Evolutionary conservation across 2,888 invertebrate species (phyloP), one percentile per base, ranked within the genome.

Genomic region (Ophion costatus): DNA sequence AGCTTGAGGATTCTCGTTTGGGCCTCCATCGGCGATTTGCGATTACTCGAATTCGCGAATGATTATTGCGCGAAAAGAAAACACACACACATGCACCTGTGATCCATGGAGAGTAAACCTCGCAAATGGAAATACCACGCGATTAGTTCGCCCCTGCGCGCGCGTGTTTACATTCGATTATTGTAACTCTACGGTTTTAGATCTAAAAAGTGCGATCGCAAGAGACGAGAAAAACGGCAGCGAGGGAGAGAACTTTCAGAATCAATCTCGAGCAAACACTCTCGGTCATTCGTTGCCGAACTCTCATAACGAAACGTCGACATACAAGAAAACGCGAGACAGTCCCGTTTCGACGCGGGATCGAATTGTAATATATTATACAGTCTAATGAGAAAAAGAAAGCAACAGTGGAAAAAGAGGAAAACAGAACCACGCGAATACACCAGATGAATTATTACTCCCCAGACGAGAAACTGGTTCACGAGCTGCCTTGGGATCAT

Each of bases 351-450:
- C 33, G 42, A 56, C 6, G 22, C 80, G 85, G 80, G 67, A 80
- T 77, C 80, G 80, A 86, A 87, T 87, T 87, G 87, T 86, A 86
- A 87, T 87, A 87, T 87, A 87, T 84, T 87, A 87, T 86, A 87
- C 86, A 87, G 87, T 86, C 83, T 71, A 80, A 82, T 76, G 45
- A 86, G 80, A 77, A 79, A 73, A 79, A 59, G 71, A 76, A 64
- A 80, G 20, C 20, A 63, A 63, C 20, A 75, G 75, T 78, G 69
- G 20, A 38, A 22, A 64, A 56, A 22, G 11, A 77, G 56, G 66
- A 80, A 17, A 56, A 51, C 17, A 51, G 17, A 51, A 51, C 51
- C 5, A 51, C 51, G 51, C 51, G 22, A 63, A 75, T 56, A 69
- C 57, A 74, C 17, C 57, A 75, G 70, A 83, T 70, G 70, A 70